These are phyloP conservation scores for Cotesia vestalis DNA, from an alignment of 1,140 invertebrate species.

Conservation along the genomic window DNA sequence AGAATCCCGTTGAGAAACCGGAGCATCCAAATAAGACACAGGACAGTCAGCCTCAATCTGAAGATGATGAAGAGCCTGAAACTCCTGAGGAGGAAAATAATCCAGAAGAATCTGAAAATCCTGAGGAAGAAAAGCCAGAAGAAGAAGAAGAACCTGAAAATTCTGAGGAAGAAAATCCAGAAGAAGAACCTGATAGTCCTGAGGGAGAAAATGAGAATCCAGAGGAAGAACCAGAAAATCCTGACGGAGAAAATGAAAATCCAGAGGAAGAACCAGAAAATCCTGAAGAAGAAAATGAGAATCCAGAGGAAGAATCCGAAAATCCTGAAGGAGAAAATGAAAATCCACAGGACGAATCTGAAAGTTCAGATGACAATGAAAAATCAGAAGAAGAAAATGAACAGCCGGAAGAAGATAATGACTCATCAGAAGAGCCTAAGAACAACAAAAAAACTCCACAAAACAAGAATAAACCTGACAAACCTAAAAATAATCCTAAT, in stretches of 20 bases:
- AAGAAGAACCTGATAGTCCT: background rate
- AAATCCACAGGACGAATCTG: background rate
- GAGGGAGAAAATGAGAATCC: background rate
- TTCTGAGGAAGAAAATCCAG: no score
- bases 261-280: no score
- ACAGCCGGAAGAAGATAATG: slow-evolving; percentile 14
- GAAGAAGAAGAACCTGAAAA: slow-evolving; percentile 10
- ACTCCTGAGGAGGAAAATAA: background rate
- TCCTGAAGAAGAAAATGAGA: no score
- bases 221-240: background rate
- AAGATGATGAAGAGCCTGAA: slow-evolving; percentile 24
- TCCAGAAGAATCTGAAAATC: slow-evolving; percentile 26
- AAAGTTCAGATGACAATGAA: slow-evolving; percentile 19
- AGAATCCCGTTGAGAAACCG: slow-evolving; percentile 20
- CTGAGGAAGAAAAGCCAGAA: slow-evolving; percentile 23
- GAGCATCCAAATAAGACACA: slow-evolving; percentile 4
- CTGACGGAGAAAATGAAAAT: no score
- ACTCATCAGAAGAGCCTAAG: background rate
- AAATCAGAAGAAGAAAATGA: slow-evolving; percentile 11
- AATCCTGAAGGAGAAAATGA: slow-evolving; percentile 16
- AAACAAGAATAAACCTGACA: no score
- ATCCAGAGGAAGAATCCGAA: slow-evolving; percentile 6
- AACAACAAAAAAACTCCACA: background rate
- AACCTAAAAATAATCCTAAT: no score
- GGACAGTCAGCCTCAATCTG: background rate